phyloP scores from a whole-genome alignment of 2,888 invertebrate genomes.

The Leptogaster cylindrica region DNA sequence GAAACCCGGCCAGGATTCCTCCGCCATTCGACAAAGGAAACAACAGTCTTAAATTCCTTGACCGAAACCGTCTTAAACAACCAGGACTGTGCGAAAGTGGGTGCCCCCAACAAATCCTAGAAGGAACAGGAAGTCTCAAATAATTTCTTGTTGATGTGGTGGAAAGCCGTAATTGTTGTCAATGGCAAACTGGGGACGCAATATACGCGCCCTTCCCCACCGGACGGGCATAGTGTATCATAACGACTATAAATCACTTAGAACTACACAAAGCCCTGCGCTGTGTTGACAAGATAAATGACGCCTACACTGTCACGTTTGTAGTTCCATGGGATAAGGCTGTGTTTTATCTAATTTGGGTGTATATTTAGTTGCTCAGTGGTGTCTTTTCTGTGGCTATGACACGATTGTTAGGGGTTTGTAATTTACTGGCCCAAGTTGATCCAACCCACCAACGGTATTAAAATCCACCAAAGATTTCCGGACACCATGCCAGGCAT shows the following conservation, averaged over 20 bases:
- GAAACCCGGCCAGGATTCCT: not conserved
- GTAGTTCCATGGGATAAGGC: not conserved
- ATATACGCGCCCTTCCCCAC: slow-evolving; percentile 12
- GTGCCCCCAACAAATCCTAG: slow-evolving; percentile 22
- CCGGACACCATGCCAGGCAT: not conserved
- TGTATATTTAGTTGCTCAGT: too few species aligned
- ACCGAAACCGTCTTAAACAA: not conserved
- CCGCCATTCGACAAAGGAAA: too few species aligned
- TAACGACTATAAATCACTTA: slow-evolving; percentile 27
- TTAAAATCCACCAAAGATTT: slow-evolving; percentile 11
- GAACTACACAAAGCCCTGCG: slow-evolving; percentile 1
- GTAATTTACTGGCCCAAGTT: slow-evolving; percentile 26
- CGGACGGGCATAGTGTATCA: slow-evolving; percentile 9
- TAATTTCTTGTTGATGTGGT: slow-evolving; percentile 31
- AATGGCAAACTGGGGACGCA: not conserved
- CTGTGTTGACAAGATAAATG: slow-evolving; percentile 36
- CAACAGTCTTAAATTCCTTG: slow-evolving; percentile 6
- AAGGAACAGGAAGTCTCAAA: slow-evolving; percentile 10
- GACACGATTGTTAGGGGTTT: slow-evolving; percentile 24
- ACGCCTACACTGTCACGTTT: slow-evolving; percentile 20
- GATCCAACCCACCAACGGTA: slow-evolving; percentile 21
- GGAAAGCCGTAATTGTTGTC: slow-evolving; percentile 19
- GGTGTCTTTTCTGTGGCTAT: slow-evolving; percentile 10
- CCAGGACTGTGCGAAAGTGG: not conserved
- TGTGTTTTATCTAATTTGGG: slow-evolving; percentile 5